A percentile compares a stretch with the other conserved stretches of the same genome.
These are phyloP conservation scores for Mesopsocus fuscifrons DNA, from an alignment of 2,888 invertebrate genomes.

Conservation along the genomic window DNA sequence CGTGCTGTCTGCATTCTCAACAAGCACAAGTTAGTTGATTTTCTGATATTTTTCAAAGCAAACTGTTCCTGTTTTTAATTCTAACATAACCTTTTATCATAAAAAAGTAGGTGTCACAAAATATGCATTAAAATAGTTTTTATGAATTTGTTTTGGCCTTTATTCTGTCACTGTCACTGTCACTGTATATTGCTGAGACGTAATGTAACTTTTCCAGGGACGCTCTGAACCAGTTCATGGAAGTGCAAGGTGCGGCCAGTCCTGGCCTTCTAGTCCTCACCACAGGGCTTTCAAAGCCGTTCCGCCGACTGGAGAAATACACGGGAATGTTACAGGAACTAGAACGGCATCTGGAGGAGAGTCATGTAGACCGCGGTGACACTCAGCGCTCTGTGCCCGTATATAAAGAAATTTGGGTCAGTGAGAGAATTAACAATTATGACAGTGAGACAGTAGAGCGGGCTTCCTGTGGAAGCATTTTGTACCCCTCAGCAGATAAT, in stretches of 20 bases:
- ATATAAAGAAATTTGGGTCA: conserved; percentile 85
- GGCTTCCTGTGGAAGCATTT: not conserved
- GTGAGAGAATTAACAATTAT: conserved; percentile 18
- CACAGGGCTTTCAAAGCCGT: conserved; percentile 85
- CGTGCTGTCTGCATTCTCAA: conserved; percentile 85
- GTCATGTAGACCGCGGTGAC: conserved; percentile 89
- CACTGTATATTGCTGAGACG: too few species aligned
- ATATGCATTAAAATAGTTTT: conserved; percentile 1
- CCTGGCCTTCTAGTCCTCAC: conserved; percentile 81
- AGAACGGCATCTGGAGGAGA: conserved; percentile 87
- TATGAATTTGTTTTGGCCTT: conserved; percentile 2
- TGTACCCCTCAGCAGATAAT: not conserved
- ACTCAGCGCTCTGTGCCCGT: conserved; percentile 88
- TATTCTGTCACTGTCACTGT: too few species aligned
- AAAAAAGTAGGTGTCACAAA: too few species aligned
- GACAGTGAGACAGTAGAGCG: not conserved
- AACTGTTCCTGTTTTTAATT: conserved; percentile 1
- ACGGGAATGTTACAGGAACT: conserved; percentile 86
- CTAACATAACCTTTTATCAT: conserved; percentile 11
- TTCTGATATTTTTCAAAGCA: not conserved
- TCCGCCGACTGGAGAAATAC: conserved; percentile 87
- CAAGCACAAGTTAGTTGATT: conserved; percentile 58
- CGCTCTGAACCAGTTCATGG: conserved; percentile 70
- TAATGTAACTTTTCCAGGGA: too few species aligned
- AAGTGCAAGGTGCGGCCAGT: conserved; percentile 63